Evolutionary conservation across 2,888 invertebrate species (phyloP).

Genomic region (Ctena decussata): DNA sequence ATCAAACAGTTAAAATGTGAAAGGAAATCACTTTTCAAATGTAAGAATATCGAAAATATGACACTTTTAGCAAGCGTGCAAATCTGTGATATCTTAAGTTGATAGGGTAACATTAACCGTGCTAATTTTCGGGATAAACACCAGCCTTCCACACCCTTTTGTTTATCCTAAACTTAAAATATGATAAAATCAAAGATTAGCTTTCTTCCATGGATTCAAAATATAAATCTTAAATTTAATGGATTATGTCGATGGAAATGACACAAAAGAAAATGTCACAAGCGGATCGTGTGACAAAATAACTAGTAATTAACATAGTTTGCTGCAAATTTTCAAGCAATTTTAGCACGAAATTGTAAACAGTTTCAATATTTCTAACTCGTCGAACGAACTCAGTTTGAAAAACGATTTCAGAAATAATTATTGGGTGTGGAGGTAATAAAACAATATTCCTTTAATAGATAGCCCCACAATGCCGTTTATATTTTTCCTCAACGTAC

Average conservation of each 20-base stretch:
- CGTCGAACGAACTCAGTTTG: constrained; percentile 1
- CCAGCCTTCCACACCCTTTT: constrained; percentile 4
- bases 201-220: background rate
- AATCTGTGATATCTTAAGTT: background rate
- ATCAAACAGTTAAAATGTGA: constrained; percentile 3
- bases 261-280: constrained; percentile 8
- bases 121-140: constrained; percentile 5
- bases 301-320: constrained; percentile 6
- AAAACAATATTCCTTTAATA: too few relatives aligned
- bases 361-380: constrained; percentile 14
- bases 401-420: background rate
- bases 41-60: constrained; percentile 3
- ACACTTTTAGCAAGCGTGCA: constrained; percentile 9
- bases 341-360: constrained; percentile 16
- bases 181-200: constrained; percentile 4
- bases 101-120: background rate
- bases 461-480: too few relatives aligned
- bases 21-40: constrained; percentile 10
- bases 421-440: background rate
- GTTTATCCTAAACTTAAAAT: background rate
- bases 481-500: too few relatives aligned
- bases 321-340: constrained; percentile 12
- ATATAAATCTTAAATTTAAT: constrained; percentile 8
- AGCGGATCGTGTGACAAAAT: background rate
- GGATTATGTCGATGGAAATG: constrained; percentile 4